Conservation (phyloP, 92 coral and sea anemone genomes). For the Hydrozoanthus gracilis region DNA sequence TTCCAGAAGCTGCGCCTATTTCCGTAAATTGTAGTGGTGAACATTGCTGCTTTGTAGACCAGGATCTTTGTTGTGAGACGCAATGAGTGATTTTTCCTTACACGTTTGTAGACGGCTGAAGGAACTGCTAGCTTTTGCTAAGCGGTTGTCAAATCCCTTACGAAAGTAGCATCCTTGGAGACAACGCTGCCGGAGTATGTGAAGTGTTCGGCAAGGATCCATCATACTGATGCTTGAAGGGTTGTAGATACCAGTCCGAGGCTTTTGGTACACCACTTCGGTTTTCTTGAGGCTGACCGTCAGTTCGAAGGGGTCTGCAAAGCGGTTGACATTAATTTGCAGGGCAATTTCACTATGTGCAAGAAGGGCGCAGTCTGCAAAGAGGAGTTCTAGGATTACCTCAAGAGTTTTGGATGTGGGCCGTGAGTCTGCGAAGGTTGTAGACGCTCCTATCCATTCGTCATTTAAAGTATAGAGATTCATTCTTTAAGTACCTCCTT, state of each 20-base stretch:
- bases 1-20: not conserved
- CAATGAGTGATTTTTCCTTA: conserved; percentile 37
- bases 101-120: not conserved
- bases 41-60: conserved; percentile 29
- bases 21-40: conserved; percentile 38
- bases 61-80: not conserved
- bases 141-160: conserved; percentile 27
- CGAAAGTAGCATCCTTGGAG: conserved; percentile 17
- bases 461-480: not conserved
- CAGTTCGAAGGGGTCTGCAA: conserved; percentile 8
- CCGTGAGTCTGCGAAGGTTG: conserved; percentile 3
- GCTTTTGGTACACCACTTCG: not conserved
- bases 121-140: conserved; percentile 35
- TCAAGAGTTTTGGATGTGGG: conserved; percentile 30
- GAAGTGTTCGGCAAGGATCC: not conserved
- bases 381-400: not conserved
- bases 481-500: conserved; percentile 9
- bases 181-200: conserved; percentile 46
- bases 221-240: not conserved
- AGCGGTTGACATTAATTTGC: conserved; percentile 3
- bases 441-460: conserved; percentile 19
- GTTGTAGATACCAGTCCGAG: not conserved
- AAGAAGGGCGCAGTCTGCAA: not conserved
- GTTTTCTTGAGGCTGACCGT: conserved; percentile 18
- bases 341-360: not conserved